phyloP scores from a whole-genome alignment of 2,113 vertebrate species.

The Spheniscus mendiculus region DNA sequence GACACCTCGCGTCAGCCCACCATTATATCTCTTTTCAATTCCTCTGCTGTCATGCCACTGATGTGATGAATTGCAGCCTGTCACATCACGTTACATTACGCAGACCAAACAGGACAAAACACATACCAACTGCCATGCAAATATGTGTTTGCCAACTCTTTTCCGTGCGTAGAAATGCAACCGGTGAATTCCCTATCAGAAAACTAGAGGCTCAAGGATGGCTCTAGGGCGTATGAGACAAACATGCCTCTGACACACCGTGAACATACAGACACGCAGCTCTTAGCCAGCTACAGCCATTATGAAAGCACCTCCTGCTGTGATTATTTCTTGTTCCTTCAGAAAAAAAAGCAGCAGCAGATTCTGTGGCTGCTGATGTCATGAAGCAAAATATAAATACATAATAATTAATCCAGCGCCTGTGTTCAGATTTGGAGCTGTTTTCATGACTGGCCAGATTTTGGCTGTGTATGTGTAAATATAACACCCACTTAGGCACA shows the following conservation, averaged over 20 bases:
- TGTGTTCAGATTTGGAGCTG: background rate
- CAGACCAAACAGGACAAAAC: conserved; percentile 72
- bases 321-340: background rate
- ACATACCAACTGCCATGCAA: conserved; percentile 72
- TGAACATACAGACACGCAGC: background rate
- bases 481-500: background rate
- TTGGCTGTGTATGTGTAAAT: conserved; percentile 22
- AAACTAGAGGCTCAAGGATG: conserved; percentile 2
- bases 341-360: background rate
- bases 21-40: background rate
- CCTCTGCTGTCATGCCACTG: conserved; percentile 33
- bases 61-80: conserved; percentile 65
- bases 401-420: background rate
- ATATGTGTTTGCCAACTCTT: conserved; percentile 59
- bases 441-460: background rate
- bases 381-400: background rate
- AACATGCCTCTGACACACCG: background rate
- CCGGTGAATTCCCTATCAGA: fast-evolving
- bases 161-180: background rate
- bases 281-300: background rate
- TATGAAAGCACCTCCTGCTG: background rate
- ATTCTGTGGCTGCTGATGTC: background rate
- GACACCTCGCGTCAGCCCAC: background rate
- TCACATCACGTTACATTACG: conserved; percentile 65
- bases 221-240: background rate